A percentile compares a stretch with the other conserved stretches of the same genome.
Conservation (phyloP, 2,797 vertebrate genomes). For the Streptopelia turtur region DNA sequence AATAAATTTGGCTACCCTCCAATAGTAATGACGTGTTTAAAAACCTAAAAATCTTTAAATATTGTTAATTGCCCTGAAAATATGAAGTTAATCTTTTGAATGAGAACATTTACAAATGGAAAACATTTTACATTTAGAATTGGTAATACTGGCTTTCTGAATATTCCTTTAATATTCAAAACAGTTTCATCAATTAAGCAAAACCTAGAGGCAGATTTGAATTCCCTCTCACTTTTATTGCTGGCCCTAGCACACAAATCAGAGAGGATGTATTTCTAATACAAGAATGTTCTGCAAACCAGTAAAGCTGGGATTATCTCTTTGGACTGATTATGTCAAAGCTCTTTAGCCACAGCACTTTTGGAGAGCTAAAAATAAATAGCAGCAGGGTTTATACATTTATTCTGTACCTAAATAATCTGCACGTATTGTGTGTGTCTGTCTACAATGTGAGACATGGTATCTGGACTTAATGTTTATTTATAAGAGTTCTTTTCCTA, state of each 20-base stretch:
- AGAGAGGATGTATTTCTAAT: constrained; percentile 72
- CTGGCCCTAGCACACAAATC: constrained; percentile 50
- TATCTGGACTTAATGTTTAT: constrained; percentile 42
- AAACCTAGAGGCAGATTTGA: constrained; percentile 4
- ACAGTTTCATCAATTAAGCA: constrained; percentile 38
- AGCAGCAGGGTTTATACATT: not conserved
- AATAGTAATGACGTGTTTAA: constrained; percentile 21
- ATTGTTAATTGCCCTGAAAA: constrained; percentile 44
- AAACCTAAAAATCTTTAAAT: constrained; percentile 54
- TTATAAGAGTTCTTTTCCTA: constrained; percentile 56
- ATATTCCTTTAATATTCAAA: constrained; percentile 14
- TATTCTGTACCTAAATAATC: constrained; percentile 50
- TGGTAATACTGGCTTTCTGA: constrained; percentile 23
- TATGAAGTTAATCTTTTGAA: constrained; percentile 21
- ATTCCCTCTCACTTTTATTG: constrained; percentile 43
- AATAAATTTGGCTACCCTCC: constrained; percentile 52
- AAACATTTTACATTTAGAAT: not conserved
- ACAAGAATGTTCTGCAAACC: constrained; percentile 75
- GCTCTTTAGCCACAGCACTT: constrained; percentile 73
- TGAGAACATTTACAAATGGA: constrained; percentile 2
- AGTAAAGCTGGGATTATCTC: constrained; percentile 79
- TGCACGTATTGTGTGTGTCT: not conserved
- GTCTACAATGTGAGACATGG: not conserved
- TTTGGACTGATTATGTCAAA: constrained; percentile 78
- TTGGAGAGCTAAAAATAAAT: constrained; percentile 72